Percentiles rank a stretch among this genome's conserved stretches.
phyloP scores from a whole-genome alignment of 1,140 invertebrate species.

The Seison nebaliae region DNA sequence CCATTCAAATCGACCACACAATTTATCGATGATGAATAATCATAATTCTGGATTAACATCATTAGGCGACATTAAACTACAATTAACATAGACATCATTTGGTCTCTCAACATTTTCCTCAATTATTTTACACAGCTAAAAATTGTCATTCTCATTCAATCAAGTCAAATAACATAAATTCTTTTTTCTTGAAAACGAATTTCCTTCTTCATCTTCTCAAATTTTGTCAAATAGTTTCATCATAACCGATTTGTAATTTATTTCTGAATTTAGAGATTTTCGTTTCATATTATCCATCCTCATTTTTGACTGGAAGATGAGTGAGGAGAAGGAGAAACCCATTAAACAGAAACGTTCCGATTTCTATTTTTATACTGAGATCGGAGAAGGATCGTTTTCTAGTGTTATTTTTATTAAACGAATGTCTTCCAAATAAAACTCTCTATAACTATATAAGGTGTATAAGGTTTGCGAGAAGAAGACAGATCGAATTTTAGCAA shows the following conservation, averaged over 20 bases:
- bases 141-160: no score
- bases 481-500: conserved; percentile 62
- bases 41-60: no score
- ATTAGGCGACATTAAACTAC: no score
- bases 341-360: conserved; percentile 32
- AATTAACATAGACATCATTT: no score
- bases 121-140: no score
- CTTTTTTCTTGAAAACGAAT: no score
- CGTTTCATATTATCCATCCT: no score
- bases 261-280: background rate
- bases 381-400: conserved; percentile 83
- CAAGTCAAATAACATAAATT: no score
- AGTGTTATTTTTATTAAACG: conserved; percentile 37
- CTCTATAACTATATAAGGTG: conserved; percentile 35
- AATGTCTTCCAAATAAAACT: background rate
- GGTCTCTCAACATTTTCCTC: no score
- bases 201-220: no score
- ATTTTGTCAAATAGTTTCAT: background rate
- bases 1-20: no score
- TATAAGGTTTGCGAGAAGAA: conserved; percentile 71
- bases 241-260: background rate
- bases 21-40: no score
- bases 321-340: background rate
- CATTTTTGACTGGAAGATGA: background rate
- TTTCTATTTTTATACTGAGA: conserved; percentile 72